phyloP scores from a whole-genome alignment of 2,797 vertebrate genomes.

The Lagorchestes hirsutus region DNA sequence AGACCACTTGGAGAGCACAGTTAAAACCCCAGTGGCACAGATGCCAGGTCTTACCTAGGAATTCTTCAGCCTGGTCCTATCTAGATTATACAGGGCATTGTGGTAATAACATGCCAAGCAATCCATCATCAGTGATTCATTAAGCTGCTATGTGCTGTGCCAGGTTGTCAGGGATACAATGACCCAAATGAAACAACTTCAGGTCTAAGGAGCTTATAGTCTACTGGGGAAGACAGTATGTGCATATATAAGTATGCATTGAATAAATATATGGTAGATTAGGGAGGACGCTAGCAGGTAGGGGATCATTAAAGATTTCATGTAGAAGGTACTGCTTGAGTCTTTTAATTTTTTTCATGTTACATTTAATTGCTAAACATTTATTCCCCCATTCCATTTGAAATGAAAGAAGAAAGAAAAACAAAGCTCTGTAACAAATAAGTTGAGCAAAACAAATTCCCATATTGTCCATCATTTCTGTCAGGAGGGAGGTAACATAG shows the following conservation, averaged over 20 bases:
- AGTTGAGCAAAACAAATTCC: not conserved
- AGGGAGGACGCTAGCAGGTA: not conserved
- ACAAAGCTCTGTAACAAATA: not conserved
- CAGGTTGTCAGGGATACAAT: not conserved
- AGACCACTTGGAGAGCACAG: not conserved
- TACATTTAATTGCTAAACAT: not conserved
- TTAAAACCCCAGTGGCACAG: not conserved
- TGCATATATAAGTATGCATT: not conserved
- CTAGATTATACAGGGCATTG: not conserved
- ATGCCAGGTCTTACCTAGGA: not conserved
- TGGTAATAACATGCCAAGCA: not conserved
- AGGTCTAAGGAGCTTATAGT: not conserved
- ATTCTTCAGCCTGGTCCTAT: not conserved
- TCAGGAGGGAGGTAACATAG: not conserved
- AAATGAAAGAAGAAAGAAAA: not conserved
- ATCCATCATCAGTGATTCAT: not conserved
- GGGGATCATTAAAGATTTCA: not conserved
- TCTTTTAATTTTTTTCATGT: not conserved
- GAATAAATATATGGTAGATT: not conserved
- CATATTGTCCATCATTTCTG: not conserved
- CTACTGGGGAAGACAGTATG: not conserved
- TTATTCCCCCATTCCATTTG: not conserved
- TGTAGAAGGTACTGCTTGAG: not conserved
- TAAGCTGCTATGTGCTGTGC: not conserved
- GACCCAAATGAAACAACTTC: not conserved